Conservation (phyloP, 1,140 invertebrate species). For the Drosophila kurseongensis region DNA sequence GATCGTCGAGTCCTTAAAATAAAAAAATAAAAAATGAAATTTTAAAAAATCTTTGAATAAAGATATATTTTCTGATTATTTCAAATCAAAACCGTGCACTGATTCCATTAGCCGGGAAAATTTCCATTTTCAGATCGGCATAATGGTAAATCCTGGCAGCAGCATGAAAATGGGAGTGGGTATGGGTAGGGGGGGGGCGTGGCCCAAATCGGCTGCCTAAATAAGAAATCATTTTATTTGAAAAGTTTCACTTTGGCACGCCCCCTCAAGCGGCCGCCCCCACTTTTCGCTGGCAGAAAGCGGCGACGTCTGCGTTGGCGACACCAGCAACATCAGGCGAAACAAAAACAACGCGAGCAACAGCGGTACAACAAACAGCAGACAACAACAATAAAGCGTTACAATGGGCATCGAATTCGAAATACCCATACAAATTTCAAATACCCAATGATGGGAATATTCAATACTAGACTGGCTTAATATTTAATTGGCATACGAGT, state of each 20-base stretch:
- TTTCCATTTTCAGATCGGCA: conserved; percentile 30
- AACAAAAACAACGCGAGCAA: conserved; percentile 21
- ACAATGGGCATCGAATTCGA: neutral
- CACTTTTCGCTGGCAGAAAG: neutral
- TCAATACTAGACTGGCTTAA: too few species aligned
- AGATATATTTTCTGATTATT: conserved; percentile 21
- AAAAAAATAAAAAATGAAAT: neutral
- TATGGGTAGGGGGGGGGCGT: conserved; percentile 10
- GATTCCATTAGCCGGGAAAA: conserved; percentile 21
- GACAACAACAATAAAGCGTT: neutral
- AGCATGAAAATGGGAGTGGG: neutral
- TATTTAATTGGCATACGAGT: too few species aligned
- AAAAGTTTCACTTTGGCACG: conserved; percentile 61
- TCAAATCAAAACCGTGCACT: neutral
- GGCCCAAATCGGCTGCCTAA: conserved; percentile 67
- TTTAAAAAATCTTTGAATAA: conserved; percentile 10
- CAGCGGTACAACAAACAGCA: neutral
- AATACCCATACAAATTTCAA: neutral
- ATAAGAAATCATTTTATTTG: conserved; percentile 79
- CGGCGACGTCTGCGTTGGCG: conserved; percentile 23
- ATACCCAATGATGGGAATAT: too few species aligned
- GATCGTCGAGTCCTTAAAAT: neutral
- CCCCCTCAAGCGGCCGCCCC: conserved; percentile 8
- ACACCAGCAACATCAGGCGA: conserved; percentile 20
- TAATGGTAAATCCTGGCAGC: neutral